These are phyloP conservation scores for Blastobasis adustella DNA, from an alignment of 2,888 invertebrate genomes.

Conservation along the genomic window DNA sequence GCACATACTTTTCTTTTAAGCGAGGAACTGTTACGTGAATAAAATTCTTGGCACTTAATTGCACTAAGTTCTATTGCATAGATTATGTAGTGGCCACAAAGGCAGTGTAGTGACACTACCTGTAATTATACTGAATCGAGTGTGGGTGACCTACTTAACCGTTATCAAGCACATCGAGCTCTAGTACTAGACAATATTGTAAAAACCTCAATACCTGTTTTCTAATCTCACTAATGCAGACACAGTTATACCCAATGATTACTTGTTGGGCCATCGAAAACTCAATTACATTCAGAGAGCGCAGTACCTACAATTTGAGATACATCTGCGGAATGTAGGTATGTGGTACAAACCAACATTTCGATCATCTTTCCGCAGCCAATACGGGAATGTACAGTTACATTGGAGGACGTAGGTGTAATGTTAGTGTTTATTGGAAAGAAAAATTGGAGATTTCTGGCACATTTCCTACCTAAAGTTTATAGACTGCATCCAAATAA, in stretches of 20 bases:
- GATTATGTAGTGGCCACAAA: too few relatives aligned
- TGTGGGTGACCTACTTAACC: too few relatives aligned
- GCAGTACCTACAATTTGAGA: conserved; percentile 3
- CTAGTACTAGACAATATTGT: too few relatives aligned
- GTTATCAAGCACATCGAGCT: too few relatives aligned
- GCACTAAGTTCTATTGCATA: too few relatives aligned
- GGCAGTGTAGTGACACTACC: too few relatives aligned
- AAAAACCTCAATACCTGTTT: not conserved
- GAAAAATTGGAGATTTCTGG: conserved; percentile 9
- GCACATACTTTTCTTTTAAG: too few relatives aligned
- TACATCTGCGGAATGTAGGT: conserved; percentile 18
- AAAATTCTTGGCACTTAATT: too few relatives aligned
- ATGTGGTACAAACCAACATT: conserved; percentile 21
- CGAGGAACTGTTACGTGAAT: too few relatives aligned
- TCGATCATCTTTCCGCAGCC: conserved; percentile 5
- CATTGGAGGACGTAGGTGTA: conserved; percentile 24
- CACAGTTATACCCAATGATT: not conserved
- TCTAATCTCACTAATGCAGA: not conserved
- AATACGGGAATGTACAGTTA: conserved; percentile 19
- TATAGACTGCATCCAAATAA: too few relatives aligned
- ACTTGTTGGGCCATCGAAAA: conserved; percentile 1
- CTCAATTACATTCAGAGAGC: conserved; percentile 5
- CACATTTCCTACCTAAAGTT: too few relatives aligned
- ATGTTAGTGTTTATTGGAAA: conserved; percentile 33
- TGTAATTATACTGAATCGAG: too few relatives aligned